phyloP scores from a whole-genome alignment of 2,113 vertebrate species.

The Anolis sagrei region DNA sequence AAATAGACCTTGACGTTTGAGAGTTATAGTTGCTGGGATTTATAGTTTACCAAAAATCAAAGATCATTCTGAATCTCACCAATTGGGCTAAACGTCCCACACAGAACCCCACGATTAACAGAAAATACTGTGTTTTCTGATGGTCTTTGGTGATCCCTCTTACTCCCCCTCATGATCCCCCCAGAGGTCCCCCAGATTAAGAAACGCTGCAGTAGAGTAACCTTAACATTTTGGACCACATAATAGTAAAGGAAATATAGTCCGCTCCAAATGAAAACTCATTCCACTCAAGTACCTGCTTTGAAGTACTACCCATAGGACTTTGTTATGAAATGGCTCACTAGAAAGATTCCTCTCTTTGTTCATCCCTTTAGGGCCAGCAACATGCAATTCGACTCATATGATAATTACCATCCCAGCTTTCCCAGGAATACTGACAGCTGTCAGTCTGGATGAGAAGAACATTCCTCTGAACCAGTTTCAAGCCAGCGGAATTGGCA shows the following conservation, averaged over 20 bases:
- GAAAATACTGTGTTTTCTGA: no score
- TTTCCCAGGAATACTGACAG: constrained; percentile 67
- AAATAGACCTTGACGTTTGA: no score
- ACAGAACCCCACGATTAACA: no score
- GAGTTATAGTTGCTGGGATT: no score
- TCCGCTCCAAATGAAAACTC: not conserved
- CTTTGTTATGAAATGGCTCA: not conserved
- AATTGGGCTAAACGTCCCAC: no score
- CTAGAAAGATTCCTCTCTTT: rapidly evolving
- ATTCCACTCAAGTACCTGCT: not conserved
- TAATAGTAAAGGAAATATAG: not conserved
- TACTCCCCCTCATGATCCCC: no score
- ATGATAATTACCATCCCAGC: constrained; percentile 73
- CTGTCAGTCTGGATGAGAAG: constrained; percentile 52
- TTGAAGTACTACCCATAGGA: not conserved
- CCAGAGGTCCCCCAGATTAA: no score
- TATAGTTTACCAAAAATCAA: no score
- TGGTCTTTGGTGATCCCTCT: no score
- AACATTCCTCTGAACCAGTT: constrained; percentile 51
- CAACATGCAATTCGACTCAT: constrained; percentile 73
- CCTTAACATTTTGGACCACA: not conserved
- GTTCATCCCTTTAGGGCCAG: constrained; percentile 60
- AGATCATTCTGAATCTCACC: no score
- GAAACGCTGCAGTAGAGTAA: no score
- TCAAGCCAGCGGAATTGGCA: constrained; percentile 51